These are phyloP conservation scores for Anthopleura sola DNA, from an alignment of 64 coral and sea anemone species.

Conservation along the genomic window DNA sequence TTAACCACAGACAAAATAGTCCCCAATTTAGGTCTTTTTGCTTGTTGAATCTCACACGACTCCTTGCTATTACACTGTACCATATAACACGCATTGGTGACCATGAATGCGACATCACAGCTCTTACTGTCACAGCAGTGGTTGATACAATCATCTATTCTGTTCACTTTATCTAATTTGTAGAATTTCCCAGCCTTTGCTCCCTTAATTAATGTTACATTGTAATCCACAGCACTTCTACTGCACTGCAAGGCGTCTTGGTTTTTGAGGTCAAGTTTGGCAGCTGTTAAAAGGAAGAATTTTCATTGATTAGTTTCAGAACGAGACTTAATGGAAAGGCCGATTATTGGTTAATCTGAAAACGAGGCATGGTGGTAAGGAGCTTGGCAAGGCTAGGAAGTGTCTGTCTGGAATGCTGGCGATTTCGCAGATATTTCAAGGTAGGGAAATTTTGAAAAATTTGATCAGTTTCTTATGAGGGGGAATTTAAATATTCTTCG, in stretches of 20 bases:
- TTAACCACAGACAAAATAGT: conserved; percentile 71
- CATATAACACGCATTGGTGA: conserved; percentile 74
- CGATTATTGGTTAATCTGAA: neutral
- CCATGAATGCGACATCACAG: conserved; percentile 83
- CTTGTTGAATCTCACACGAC: conserved; percentile 65
- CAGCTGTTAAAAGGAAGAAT: conserved; percentile 5
- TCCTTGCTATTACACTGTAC: conserved; percentile 67
- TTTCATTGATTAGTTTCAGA: neutral
- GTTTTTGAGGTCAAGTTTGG: conserved; percentile 39
- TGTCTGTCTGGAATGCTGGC: too few species aligned
- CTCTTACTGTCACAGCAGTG: conserved; percentile 74
- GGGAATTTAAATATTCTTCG: too few species aligned
- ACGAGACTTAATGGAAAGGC: neutral
- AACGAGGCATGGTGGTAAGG: neutral
- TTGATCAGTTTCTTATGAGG: too few species aligned
- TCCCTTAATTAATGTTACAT: conserved; percentile 68
- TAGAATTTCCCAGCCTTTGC: conserved; percentile 77
- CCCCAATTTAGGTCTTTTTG: conserved; percentile 52
- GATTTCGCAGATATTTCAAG: too few species aligned
- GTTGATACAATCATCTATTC: conserved; percentile 63
- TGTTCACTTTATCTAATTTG: conserved; percentile 57
- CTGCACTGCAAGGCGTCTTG: conserved; percentile 54
- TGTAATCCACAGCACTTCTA: conserved; percentile 83
- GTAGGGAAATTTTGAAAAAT: too few species aligned
- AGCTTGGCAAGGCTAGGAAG: neutral